Conservation (phyloP, 2,113 vertebrate species). For the Irena cyanogastra region DNA sequence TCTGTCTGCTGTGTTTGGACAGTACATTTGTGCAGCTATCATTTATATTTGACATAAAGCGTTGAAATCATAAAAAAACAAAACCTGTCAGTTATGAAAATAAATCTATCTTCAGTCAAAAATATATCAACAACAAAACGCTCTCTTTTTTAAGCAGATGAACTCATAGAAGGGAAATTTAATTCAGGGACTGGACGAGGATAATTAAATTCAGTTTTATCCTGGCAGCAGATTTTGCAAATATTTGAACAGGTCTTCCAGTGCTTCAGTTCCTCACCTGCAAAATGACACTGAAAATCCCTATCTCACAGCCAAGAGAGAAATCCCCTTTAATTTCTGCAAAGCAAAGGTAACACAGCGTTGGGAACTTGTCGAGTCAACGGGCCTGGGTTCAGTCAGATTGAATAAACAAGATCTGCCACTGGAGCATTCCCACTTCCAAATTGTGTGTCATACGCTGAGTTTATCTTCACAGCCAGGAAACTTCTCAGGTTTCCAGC, state of each 20-base stretch:
- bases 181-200: neutral
- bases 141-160: neutral
- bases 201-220: neutral
- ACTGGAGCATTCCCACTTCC: neutral
- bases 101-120: neutral
- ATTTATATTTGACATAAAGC: neutral
- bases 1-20: neutral
- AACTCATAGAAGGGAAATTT: neutral
- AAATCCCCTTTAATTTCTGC: neutral
- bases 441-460: neutral
- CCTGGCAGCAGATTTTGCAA: neutral
- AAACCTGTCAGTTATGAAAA: neutral
- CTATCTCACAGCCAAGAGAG: neutral
- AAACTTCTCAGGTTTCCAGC: neutral
- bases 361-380: neutral
- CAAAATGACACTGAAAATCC: neutral
- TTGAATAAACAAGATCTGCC: neutral
- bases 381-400: neutral
- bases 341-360: neutral
- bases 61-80: neutral
- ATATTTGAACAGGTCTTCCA: neutral
- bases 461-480: constrained; percentile 14
- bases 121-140: neutral
- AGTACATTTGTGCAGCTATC: neutral
- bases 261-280: neutral